Conservation (phyloP, 1,140 invertebrate genomes). For the Episyrphus balteatus region DNA sequence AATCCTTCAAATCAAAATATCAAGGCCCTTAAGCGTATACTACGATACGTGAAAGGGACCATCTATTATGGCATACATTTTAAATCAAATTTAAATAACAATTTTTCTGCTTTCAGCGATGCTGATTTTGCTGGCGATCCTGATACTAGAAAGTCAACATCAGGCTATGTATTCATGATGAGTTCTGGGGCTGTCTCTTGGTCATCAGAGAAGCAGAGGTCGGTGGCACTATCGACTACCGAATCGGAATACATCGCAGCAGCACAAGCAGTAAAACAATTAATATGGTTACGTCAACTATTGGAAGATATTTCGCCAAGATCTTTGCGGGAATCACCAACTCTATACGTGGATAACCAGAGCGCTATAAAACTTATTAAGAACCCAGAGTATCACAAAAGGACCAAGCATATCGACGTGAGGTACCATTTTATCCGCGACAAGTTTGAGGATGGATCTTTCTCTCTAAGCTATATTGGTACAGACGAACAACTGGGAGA, state of each 20-base stretch:
- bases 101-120: slow-evolving; percentile 23
- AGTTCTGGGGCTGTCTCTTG: slow-evolving; percentile 19
- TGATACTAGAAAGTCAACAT: slow-evolving; percentile 26
- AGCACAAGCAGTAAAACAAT: slow-evolving; percentile 14
- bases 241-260: slow-evolving; percentile 32
- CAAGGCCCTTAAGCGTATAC: slow-evolving; percentile 20
- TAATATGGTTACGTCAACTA: slow-evolving; percentile 21
- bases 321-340: background rate
- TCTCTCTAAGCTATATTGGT: slow-evolving; percentile 13
- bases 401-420: slow-evolving; percentile 5
- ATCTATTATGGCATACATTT: slow-evolving; percentile 15
- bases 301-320: slow-evolving; percentile 13
- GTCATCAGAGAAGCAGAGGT: slow-evolving; percentile 26
- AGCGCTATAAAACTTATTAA: slow-evolving; percentile 10
- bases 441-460: background rate
- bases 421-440: slow-evolving; percentile 3
- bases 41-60: slow-evolving; percentile 25
- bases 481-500: slow-evolving; percentile 17
- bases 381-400: background rate
- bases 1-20: background rate
- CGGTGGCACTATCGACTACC: slow-evolving; percentile 21
- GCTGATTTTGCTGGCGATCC: slow-evolving; percentile 34
- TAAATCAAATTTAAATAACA: slow-evolving; percentile 2
- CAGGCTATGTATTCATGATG: slow-evolving; percentile 29
- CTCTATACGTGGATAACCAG: slow-evolving; percentile 12